Evolutionary conservation across 2,113 vertebrate genomes (phyloP), one percentile per base, ranked within the genome.

Genomic region (Reinhardtius hippoglossoides): DNA sequence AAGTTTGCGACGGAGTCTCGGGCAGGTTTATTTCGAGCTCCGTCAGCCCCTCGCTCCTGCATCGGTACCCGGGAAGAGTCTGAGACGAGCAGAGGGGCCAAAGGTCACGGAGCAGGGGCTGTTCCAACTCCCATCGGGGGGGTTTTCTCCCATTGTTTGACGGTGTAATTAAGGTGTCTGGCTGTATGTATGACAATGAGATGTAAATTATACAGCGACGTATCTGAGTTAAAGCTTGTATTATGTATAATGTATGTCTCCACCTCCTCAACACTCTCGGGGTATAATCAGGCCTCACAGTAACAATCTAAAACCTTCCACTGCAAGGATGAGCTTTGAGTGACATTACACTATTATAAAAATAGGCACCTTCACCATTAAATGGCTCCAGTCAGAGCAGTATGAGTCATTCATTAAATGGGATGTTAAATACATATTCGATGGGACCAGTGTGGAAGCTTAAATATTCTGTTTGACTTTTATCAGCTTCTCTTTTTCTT

Each of bases 141-240:
- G 40, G 73, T 76, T 82, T 68, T 85, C 6, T 40, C 3, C 56
- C 52, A 37, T 82, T 74, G 67, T 80, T 70, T 88, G 89, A 87
- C 86, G 76, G 75, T 57, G 85, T 89, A 90, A 92, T 93, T 93
- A 91, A 85, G 75, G 58, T n/a, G 37, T 63, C 76, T 67, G 61
- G 46, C 77, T 81, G 69, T 65, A 71, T 62, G 85, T 89, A 81
- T 86, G 79, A 82, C 67, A 90, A 86, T 89, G 87, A 91, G 69
- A 85, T 86, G 78, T 83, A 86, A 93, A 91, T 88, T 86, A 91
- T 89, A 76, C 81, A 82, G 66, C 54, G 70, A 72, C 66, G 81
- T 44, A 72, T 80, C 80, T 88, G 70, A 80, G 72, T 88, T 83
- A 62, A 12, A 70, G 63, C 81, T 78, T 75, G 63, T 79, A 75